These are phyloP conservation scores for Brachyptera putata DNA, from an alignment of 2,888 invertebrate genomes.

Conservation along the genomic window DNA sequence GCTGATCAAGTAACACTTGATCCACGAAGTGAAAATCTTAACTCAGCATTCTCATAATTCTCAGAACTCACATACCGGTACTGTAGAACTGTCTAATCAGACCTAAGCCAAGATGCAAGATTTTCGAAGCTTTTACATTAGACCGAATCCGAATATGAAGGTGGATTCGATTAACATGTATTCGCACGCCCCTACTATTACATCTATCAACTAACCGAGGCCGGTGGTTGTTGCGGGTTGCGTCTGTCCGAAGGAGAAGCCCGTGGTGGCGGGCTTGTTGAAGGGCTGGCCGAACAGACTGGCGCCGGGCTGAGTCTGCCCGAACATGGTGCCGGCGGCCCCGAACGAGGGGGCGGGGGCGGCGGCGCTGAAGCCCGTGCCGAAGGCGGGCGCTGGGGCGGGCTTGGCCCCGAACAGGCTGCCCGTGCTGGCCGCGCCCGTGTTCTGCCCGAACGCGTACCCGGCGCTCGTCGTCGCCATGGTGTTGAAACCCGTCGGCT, in stretches of 20 bases:
- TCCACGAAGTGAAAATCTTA: too few species aligned
- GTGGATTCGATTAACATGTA: too few species aligned
- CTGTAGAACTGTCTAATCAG: too few species aligned
- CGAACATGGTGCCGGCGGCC: slow-evolving; percentile 42
- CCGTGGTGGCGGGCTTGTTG: slow-evolving; percentile 42
- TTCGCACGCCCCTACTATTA: too few species aligned
- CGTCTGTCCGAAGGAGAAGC: slow-evolving; percentile 35
- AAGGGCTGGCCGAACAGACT: slow-evolving; percentile 48
- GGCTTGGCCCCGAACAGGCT: slow-evolving; percentile 52
- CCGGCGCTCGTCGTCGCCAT: slow-evolving; percentile 38
- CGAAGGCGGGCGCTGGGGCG: slow-evolving; percentile 32
- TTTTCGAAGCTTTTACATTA: too few species aligned
- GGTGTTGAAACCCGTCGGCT: slow-evolving; percentile 36
- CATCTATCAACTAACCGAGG: slow-evolving; percentile 34
- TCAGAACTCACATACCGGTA: too few species aligned
- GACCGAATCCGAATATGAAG: too few species aligned
- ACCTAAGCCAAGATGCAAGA: too few species aligned
- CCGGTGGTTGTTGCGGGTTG: slow-evolving; percentile 35
- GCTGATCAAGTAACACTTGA: too few species aligned
- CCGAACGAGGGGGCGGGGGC: slow-evolving; percentile 50
- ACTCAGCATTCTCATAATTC: too few species aligned
- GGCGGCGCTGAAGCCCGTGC: slow-evolving; percentile 17
- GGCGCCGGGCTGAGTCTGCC: slow-evolving; percentile 39
- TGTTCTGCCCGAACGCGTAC: slow-evolving; percentile 35
- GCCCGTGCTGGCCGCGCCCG: slow-evolving; percentile 36